Evolutionary conservation across 2,797 vertebrate species (phyloP), one percentile per base, ranked within the genome.

Genomic region (Pipistrellus kuhlii): DNA sequence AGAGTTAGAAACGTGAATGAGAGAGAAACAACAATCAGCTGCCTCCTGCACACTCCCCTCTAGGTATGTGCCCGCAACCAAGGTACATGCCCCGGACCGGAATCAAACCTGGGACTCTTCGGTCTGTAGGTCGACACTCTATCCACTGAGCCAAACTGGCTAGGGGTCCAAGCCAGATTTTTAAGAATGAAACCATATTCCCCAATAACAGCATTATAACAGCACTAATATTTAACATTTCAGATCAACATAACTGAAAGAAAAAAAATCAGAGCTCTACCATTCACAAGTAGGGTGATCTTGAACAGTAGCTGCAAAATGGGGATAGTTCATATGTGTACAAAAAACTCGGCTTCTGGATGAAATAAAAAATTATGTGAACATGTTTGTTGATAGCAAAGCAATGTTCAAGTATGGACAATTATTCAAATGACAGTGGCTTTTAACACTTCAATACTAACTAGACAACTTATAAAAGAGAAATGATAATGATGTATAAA

Each of bases 191-290:
- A 77, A 75, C 35, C 15, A 32, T 73, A 92, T 27, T 89, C 23
- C 66, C n/a, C 21, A 69, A 77, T 38, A 92, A 92, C 0, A 77
- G 41, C 41, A 91, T 14, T 88, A 44, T 44, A 68, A 88, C 72
- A 83, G 66, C 25, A 88, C 1, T 71, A 12, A 90, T 44, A 44
- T 44, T 44, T 44, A 44, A 71, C 35, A 64, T 86, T 93, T 80
- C 46, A 80, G 21, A 73, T 13, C 38, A 77, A 85, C 25, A 51
- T 23, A 91, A 81, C 0, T 64, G n/a, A 85, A 93, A 77, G 38
- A 55, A 78, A 91, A 93, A 94, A 48, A 38, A 84, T 92, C 73
- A 85, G 35, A 90, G 27, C 23, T 87, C 75, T 73, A n/a, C 27
- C 55, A 27, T 87, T 75, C 38, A 90, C 25, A 81, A 72, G 32